Evolutionary conservation across 2,888 invertebrate genomes (phyloP), one percentile per base, ranked within the genome.

Genomic region (Ceramica pisi): DNA sequence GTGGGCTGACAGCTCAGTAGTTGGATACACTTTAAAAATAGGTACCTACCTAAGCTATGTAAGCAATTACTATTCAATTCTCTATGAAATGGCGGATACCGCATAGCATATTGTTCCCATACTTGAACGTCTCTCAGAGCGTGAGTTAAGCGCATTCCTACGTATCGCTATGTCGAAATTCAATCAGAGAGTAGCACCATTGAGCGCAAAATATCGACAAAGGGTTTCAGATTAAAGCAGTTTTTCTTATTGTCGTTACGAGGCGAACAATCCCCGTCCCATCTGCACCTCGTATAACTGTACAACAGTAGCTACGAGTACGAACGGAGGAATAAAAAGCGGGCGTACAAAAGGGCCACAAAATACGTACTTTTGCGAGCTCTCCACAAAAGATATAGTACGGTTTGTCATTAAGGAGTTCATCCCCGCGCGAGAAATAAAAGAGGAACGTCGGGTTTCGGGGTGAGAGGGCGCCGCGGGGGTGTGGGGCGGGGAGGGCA

Each of bases 401-500:
- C 95, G 95, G 95, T 96, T 95, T 96, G 95, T 95, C 95, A 95
- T 96, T 95, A 96, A 96, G 95, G 95, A 96, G 95, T 96, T 96
- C 95, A 96, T 95, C 95, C 95, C 95, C 94, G 94, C 94, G 94
- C 95, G 94, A 94, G 95, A 95, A 96, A 95, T 95, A 95, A 96
- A 96, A 96, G 95, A 95, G 95, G 94, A 93, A 93, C 92, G 92
- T 89, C 87, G 93, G 92, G 90, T 91, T 92, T 92, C 88, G 89
- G 92, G 91, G 91, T 88, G 90, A 90, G 83, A 85, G 89, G 89
- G 89, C 78, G 86, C 81, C 80, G 78, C 81, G 80, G 86, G 80
- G 87, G 82, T 73, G 80, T 87, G 85, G 77, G 84, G 81, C 64
- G 80, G 73, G 85, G 82, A 68, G 79, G 60, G 23, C 38, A 46